A percentile compares a stretch with the other conserved stretches of the same genome.
These are phyloP conservation scores for Tholera decimalis DNA, from an alignment of 2,888 invertebrate genomes.

Conservation along the genomic window DNA sequence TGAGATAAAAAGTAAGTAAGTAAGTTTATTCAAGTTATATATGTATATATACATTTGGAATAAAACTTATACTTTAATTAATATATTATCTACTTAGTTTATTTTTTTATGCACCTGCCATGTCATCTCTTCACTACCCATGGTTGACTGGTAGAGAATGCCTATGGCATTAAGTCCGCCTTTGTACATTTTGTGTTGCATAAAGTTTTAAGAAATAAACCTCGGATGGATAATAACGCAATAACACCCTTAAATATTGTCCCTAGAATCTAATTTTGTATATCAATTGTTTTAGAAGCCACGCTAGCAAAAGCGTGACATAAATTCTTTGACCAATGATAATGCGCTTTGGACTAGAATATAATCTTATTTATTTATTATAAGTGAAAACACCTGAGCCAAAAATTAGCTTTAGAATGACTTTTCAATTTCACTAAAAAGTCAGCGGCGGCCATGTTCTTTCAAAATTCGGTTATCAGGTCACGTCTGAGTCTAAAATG, in stretches of 20 bases:
- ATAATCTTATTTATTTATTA: constrained; percentile 1
- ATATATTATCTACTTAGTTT: too few species aligned
- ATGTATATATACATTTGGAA: too few species aligned
- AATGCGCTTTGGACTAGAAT: constrained; percentile 3
- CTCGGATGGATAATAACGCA: too few species aligned
- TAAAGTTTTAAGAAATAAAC: too few species aligned
- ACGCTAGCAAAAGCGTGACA: background rate
- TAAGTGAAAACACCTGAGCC: constrained; percentile 13
- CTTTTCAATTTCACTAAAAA: constrained; percentile 30
- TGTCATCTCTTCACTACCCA: too few species aligned
- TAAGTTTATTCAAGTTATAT: too few species aligned
- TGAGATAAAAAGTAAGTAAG: too few species aligned
- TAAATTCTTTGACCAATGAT: constrained; percentile 1
- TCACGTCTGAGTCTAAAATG: constrained; percentile 15
- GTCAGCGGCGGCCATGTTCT: background rate
- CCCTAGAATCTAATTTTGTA: background rate
- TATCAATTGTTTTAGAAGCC: background rate
- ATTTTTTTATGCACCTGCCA: too few species aligned
- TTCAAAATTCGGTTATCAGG: constrained; percentile 27
- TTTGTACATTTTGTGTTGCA: too few species aligned
- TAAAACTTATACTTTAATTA: too few species aligned
- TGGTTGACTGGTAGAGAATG: too few species aligned
- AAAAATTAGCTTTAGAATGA: constrained; percentile 6
- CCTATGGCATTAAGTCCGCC: too few species aligned
- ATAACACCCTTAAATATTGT: background rate